Percentiles rank a stretch among this genome's conserved stretches.
Conservation (phyloP, 2,113 vertebrate genomes). For the Syrmaticus mikado region DNA sequence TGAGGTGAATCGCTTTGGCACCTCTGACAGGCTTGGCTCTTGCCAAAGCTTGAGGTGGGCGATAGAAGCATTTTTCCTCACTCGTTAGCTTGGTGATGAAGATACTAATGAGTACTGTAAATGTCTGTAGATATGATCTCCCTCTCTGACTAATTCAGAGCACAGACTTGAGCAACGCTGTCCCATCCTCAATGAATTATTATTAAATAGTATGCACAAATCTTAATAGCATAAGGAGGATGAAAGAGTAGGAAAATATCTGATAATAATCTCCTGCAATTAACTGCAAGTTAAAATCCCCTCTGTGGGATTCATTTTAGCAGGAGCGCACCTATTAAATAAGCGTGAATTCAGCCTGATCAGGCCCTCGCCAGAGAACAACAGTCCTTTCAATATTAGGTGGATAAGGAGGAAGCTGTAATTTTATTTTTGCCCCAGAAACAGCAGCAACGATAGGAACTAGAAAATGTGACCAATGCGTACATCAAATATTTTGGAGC, state of each 20-base stretch:
- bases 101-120: background rate
- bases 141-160: constrained; percentile 1
- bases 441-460: background rate
- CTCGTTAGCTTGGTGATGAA: background rate
- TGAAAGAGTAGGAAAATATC: background rate
- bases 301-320: background rate
- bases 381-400: background rate
- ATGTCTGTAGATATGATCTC: background rate
- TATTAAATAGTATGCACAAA: background rate
- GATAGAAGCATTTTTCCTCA: background rate
- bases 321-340: background rate
- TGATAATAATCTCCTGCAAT: background rate
- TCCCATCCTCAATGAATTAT: background rate
- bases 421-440: background rate
- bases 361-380: background rate
- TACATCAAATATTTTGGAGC: background rate
- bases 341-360: background rate
- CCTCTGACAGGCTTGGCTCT: background rate
- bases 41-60: background rate
- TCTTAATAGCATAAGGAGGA: background rate
- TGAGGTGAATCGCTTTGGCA: background rate
- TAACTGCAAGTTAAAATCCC: background rate
- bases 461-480: fast-evolving
- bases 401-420: background rate
- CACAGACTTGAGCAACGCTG: background rate